A percentile compares a stretch with the other conserved stretches of the same genome.
phyloP scores from a whole-genome alignment of 1,140 invertebrate genomes.

The Zaprionus ornatus region DNA sequence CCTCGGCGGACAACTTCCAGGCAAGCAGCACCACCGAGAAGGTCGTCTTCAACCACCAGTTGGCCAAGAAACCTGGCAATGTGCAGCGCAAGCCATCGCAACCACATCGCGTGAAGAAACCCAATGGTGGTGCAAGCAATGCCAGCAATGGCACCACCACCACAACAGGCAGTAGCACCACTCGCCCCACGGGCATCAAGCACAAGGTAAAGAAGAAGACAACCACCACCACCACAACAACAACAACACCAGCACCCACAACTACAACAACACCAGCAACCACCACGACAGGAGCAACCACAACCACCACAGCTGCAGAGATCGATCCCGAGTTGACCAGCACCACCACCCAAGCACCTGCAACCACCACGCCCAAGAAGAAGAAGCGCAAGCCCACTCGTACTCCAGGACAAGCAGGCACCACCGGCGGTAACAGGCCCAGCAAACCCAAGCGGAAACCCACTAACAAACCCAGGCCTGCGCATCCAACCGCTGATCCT shows the following conservation, averaged over 20 bases:
- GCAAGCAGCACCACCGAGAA: constrained; percentile 43
- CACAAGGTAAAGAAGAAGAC: constrained; percentile 74
- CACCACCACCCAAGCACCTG: constrained; percentile 55
- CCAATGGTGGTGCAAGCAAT: constrained; percentile 40
- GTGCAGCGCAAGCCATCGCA: constrained; percentile 58
- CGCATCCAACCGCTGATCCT: constrained; percentile 1
- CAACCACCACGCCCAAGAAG: constrained; percentile 62
- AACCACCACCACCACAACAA: constrained; percentile 54
- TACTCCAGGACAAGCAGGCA: constrained; percentile 50
- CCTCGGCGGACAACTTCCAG: constrained; percentile 5
- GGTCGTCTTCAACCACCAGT: constrained; percentile 30
- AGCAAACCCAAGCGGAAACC: constrained; percentile 73
- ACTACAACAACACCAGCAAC: constrained; percentile 32
- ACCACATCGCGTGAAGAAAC: constrained; percentile 66
- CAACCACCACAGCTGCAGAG: constrained; percentile 26
- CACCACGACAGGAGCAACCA: constrained; percentile 23
- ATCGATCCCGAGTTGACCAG: constrained; percentile 17
- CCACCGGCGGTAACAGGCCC: constrained; percentile 27
- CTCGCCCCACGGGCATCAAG: constrained; percentile 43
- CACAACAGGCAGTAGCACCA: constrained; percentile 10
- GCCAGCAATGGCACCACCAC: constrained; percentile 17
- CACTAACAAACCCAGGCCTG: constrained; percentile 58
- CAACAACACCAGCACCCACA: constrained; percentile 49
- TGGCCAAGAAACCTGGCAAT: constrained; percentile 63
- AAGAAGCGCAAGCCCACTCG: constrained; percentile 77